Conservation (phyloP, 2,888 invertebrate species). For the Brachyopa scutellaris region DNA sequence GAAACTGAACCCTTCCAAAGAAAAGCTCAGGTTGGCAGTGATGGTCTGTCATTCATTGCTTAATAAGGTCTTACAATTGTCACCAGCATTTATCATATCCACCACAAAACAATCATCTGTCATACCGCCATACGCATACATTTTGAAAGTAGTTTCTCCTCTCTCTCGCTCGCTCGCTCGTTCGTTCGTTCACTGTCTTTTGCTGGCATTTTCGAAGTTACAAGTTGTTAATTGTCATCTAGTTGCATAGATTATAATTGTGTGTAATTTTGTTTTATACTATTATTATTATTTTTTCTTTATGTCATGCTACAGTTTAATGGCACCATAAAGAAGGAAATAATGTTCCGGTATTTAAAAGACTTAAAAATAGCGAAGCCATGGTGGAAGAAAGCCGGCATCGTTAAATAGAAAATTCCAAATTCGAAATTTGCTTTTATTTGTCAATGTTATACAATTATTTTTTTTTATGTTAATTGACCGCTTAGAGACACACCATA, state of each 20-base stretch:
- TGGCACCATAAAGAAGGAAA: conserved; percentile 2
- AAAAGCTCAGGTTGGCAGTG: no score
- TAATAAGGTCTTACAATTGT: conserved; percentile 20
- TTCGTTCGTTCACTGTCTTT: conserved; percentile 28
- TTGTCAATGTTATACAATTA: conserved; percentile 46
- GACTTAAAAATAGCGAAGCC: background rate
- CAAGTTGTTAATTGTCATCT: conserved; percentile 56
- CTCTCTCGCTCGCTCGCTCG: conserved; percentile 4
- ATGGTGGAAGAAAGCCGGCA: background rate
- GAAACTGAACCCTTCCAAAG: no score
- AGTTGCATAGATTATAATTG: conserved; percentile 40
- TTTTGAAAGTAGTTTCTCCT: conserved; percentile 63
- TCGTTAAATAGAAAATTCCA: background rate
- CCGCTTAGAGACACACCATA: conserved; percentile 1
- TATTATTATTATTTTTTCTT: conserved; percentile 3
- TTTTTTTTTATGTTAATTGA: background rate
- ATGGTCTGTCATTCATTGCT: no score
- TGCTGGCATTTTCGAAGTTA: conserved; percentile 45
- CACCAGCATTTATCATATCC: conserved; percentile 47
- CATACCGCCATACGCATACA: conserved; percentile 15
- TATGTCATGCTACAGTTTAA: conserved; percentile 41
- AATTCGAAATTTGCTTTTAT: conserved; percentile 19
- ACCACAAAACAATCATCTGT: conserved; percentile 25
- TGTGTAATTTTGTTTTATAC: conserved; percentile 55
- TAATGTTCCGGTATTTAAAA: conserved; percentile 45